Percentiles rank a stretch among this genome's conserved stretches.
Evolutionary conservation across 2,888 invertebrate species (phyloP).

Genomic region (Trachelus stipa): DNA sequence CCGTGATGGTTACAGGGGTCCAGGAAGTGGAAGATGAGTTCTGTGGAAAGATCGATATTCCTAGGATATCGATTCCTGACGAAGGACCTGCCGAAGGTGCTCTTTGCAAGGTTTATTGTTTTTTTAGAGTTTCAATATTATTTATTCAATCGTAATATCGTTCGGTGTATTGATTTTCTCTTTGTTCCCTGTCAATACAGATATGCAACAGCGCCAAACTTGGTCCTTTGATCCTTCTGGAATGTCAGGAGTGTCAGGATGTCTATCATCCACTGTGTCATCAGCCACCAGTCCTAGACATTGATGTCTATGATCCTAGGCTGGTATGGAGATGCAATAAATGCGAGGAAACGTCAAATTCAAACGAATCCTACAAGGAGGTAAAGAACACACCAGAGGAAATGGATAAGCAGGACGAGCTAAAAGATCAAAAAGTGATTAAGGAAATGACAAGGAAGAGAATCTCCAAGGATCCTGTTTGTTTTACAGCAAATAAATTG

Average conservation of each 20-base stretch:
- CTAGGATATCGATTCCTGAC: slow-evolving; percentile 57
- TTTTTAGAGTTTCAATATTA: neutral
- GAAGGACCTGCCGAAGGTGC: slow-evolving; percentile 43
- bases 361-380: neutral
- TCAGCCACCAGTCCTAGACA: slow-evolving; percentile 49
- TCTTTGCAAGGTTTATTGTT: slow-evolving; percentile 45
- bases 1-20: neutral
- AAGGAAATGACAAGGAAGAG: neutral
- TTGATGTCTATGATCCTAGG: slow-evolving; percentile 48
- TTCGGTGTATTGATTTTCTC: neutral
- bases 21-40: neutral
- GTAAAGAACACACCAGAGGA: neutral
- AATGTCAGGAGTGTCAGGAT: slow-evolving; percentile 56
- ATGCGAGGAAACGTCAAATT: slow-evolving; percentile 25
- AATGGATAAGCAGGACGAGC: neutral
- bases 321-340: slow-evolving; percentile 51
- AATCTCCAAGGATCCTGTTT: neutral
- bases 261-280: slow-evolving; percentile 55
- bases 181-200: slow-evolving; percentile 26
- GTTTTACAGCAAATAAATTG: neutral
- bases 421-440: neutral
- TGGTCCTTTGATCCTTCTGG: slow-evolving; percentile 52
- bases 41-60: slow-evolving; percentile 42
- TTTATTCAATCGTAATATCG: neutral
- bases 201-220: slow-evolving; percentile 52